Evolutionary conservation across 2,888 invertebrate genomes (phyloP), one percentile per base, ranked within the genome.

Genomic region (Acheta domesticus): DNA sequence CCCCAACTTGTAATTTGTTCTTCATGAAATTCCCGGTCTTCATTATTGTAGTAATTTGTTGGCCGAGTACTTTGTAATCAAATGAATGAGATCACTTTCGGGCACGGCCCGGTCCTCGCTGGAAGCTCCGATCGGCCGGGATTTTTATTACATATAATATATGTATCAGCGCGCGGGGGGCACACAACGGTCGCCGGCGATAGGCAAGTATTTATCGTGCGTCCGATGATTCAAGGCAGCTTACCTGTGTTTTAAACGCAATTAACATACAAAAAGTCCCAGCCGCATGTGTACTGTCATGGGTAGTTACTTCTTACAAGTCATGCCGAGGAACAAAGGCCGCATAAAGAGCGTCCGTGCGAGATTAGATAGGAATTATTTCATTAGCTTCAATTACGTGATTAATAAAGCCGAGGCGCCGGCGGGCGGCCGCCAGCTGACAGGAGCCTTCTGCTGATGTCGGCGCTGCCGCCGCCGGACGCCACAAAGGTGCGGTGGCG

Each of bases 81-180:
- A 62, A 62, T 62, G 62, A 62, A 62, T 62, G 62, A 62, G 62
- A 62, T 62, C 62, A 62, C 62, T 62, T 62, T 62, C n/a, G 62
- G 14, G 62, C 4, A 11, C 62, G 14, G 16, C n/a, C 14, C 16
- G 16, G 16, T 8, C 62, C n/a, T n/a, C 16, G 14, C n/a, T 62
- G 62, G 62, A 62, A 62, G 62, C 62, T 19, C 62, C 16, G 62
- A 19, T 62, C 62, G 62, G 62, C n/a, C 62, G 14, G 16, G n/a
- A 62, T 62, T 62, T 62, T 62, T 62, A 62, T 62, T 62, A 62
- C 62, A n/a, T 19, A n/a, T 62, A 62, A 62, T 62, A 62, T n/a
- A 62, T 62, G 62, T 62, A 62, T 62, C 62, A 62, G 36, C 36
- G 36, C 36, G 36, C 36, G 36, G 62, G 62, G 11, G 11, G 62